Evolutionary conservation across 2,888 invertebrate genomes (phyloP), one percentile per base, ranked within the genome.

Genomic region (Chironomus riparius): DNA sequence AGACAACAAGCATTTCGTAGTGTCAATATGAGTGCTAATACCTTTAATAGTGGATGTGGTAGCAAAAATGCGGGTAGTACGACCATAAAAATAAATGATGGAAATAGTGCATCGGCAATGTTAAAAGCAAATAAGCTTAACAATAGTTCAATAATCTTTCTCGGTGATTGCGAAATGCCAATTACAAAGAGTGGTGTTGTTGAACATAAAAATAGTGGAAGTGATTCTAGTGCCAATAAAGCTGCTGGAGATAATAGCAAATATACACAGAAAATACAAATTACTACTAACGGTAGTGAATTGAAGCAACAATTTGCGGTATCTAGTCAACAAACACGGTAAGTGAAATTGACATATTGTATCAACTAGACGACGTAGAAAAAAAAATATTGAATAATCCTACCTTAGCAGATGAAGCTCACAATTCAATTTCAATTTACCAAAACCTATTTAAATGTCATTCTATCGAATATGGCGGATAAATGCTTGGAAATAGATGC

Each of bases 121-220:
- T 38, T 28, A 10, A n/a, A 15, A 15, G 48, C 28, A 22, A 74
- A 68, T 10, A 74, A 65, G 74, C 74, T 24, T 2, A 76, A 62
- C 18, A 76, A 65, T 70, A 76, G 65, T n/a, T 70, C 76, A 18
- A 65, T 70, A 28, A 70, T 79, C 48, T 80, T 82, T 77, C 78
- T 83, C 13, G 82, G 82, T 10, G 80, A 82, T 76, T 80, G 80
- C 77, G 82, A 83, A 78, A 80, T 81, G 81, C 81, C 82, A 21
- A 80, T 81, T 61, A 80, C 81, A 13, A 68, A 68, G 15, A 76
- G 69, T 56, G 69, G 21, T n/a, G 22, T 21, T n/a, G 15, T 22
- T 21, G 24, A 68, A 21, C 24, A 21, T 47, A 56, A 56, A n/a
- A 76, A 56, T 38, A 76, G 76, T 76, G 76, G 56, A 50, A 69